Evolutionary conservation across 2,888 invertebrate species (phyloP).

Genomic region (Diarsia mendica): DNA sequence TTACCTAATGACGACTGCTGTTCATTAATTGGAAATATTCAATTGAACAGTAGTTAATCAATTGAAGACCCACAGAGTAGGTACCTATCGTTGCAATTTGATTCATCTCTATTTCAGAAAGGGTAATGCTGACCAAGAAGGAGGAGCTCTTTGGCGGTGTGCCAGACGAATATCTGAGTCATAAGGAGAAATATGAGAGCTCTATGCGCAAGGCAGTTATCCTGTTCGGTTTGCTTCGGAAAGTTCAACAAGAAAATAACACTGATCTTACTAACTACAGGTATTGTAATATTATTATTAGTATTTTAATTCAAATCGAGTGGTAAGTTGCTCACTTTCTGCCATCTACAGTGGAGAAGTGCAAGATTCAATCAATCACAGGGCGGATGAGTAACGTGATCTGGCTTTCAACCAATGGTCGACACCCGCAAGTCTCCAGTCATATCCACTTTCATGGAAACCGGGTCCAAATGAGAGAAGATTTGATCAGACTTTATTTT

Average conservation of each 20-base stretch:
- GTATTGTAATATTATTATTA: slow-evolving; percentile 80
- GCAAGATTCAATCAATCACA: not conserved
- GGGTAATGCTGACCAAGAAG: slow-evolving; percentile 85
- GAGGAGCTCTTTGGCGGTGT: slow-evolving; percentile 89
- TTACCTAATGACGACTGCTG: not conserved
- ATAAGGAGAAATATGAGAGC: slow-evolving; percentile 95
- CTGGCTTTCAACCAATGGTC: not conserved
- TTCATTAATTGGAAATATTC: slow-evolving; percentile 9
- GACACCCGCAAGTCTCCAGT: not conserved
- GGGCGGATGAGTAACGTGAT: not conserved
- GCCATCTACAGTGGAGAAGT: not conserved
- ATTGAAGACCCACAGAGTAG: slow-evolving; percentile 29
- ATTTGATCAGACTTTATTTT: slow-evolving; percentile 3
- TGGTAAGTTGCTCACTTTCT: not conserved
- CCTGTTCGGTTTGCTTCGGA: slow-evolving; percentile 91
- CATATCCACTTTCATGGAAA: not conserved
- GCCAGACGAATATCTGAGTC: slow-evolving; percentile 94
- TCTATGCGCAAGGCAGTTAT: slow-evolving; percentile 92
- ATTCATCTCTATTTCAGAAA: slow-evolving; percentile 73
- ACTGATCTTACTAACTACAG: slow-evolving; percentile 93
- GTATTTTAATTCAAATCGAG: not conserved
- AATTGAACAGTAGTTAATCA: slow-evolving; percentile 15
- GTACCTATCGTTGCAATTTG: not conserved
- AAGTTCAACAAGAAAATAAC: slow-evolving; percentile 91
- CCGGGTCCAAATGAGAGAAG: not conserved